Conservation (phyloP, 2,888 invertebrate genomes). For the Anagyrus pseudococci region DNA sequence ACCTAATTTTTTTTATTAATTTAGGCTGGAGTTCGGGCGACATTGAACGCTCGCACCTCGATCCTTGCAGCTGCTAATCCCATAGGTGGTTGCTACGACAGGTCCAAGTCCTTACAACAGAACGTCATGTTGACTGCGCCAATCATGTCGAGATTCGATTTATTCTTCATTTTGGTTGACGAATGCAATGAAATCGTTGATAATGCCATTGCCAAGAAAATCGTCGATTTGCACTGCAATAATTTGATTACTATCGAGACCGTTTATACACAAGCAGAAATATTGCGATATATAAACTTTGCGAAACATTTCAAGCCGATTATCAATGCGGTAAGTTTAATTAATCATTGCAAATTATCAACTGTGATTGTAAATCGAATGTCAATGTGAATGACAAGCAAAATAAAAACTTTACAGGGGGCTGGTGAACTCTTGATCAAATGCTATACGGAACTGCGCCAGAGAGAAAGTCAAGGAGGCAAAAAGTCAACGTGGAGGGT, state of each 20-base stretch:
- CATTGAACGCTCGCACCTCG: constrained; percentile 95
- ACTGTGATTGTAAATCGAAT: too few relatives aligned
- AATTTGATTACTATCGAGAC: constrained; percentile 80
- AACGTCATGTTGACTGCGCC: constrained; percentile 94
- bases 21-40: constrained; percentile 94
- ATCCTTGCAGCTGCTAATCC: constrained; percentile 99
- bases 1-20: constrained; percentile 26
- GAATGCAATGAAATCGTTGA: constrained; percentile 95
- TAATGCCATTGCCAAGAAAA: constrained; percentile 95
- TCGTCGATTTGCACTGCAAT: constrained; percentile 92
- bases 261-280: constrained; percentile 86
- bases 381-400: too few relatives aligned
- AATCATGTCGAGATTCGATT: constrained; percentile 98
- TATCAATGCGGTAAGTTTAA: constrained; percentile 71
- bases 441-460: constrained; percentile 85
- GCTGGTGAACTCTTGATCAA: constrained; percentile 85
- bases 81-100: constrained; percentile 94
- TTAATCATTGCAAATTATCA: neutral
- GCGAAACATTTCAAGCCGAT: constrained; percentile 94
- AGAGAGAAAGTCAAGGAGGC: constrained; percentile 77
- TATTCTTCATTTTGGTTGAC: constrained; percentile 97
- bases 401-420: constrained; percentile 64
- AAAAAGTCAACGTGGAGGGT: constrained; percentile 90
- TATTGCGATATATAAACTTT: constrained; percentile 95
- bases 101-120: constrained; percentile 91